These are phyloP conservation scores for Achlya flavicornis DNA, from an alignment of 2,888 invertebrate species.

Conservation along the genomic window DNA sequence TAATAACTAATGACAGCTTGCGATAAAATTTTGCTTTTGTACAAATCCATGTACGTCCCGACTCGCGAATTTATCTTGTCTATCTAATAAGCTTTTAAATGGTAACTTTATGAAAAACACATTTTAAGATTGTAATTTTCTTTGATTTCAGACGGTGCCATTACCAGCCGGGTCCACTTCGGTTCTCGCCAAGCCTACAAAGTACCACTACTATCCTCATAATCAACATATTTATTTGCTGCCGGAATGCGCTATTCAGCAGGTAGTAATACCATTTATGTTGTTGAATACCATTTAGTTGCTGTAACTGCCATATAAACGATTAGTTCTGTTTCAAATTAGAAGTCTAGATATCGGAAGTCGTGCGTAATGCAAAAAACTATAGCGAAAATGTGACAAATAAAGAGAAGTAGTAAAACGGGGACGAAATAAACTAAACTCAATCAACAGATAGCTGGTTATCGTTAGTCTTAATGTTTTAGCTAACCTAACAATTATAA, in stretches of 20 bases:
- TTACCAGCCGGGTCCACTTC: constrained; percentile 87
- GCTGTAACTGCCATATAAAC: constrained; percentile 23
- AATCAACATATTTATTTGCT: constrained; percentile 96
- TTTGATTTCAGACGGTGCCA: constrained; percentile 86
- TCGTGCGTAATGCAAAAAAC: not conserved
- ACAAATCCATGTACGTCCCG: constrained; percentile 47
- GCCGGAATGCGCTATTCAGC: constrained; percentile 97
- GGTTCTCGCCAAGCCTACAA: constrained; percentile 92
- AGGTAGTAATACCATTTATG: constrained; percentile 76
- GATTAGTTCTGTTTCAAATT: constrained; percentile 1
- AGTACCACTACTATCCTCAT: constrained; percentile 97
- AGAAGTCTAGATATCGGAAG: not conserved
- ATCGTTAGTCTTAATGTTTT: no score
- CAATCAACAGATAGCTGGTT: no score
- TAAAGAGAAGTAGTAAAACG: not conserved
- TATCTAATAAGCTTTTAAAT: constrained; percentile 37
- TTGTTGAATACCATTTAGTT: constrained; percentile 38
- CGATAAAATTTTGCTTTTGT: constrained; percentile 59
- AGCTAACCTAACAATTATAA: not conserved
- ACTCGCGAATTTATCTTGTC: constrained; percentile 36
- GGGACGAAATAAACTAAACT: not conserved
- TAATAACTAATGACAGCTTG: constrained; percentile 60
- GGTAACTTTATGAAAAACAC: constrained; percentile 33
- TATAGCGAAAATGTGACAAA: not conserved
- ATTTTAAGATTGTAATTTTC: constrained; percentile 30